These are phyloP conservation scores for Pseudorectes ferrugineus DNA, from an alignment of 2,113 vertebrate species.

Conservation along the genomic window DNA sequence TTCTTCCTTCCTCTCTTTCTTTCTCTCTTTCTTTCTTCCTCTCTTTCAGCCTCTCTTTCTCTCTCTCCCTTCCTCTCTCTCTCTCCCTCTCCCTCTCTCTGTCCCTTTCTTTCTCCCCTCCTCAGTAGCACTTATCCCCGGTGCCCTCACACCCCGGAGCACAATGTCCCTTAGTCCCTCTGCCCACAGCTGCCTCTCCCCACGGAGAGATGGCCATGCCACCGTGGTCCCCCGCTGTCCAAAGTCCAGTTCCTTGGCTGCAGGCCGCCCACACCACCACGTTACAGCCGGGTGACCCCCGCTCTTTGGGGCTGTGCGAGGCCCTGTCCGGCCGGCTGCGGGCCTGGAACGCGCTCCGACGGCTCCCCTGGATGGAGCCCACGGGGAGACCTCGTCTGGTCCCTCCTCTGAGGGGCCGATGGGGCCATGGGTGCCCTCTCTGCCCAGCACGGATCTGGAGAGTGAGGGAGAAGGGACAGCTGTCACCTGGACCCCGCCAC, in stretches of 20 bases:
- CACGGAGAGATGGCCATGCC: background rate
- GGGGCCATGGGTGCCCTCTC: background rate
- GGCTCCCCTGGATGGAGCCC: background rate
- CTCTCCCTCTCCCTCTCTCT: too few species aligned
- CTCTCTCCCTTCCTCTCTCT: too few species aligned
- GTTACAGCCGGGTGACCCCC: constrained; percentile 24
- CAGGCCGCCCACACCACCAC: background rate
- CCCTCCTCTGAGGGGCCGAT: background rate
- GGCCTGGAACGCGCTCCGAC: background rate
- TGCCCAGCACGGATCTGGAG: background rate
- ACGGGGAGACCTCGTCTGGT: accelerated
- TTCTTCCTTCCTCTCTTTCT: too few species aligned
- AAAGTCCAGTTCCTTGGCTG: background rate
- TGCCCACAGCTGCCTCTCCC: background rate
- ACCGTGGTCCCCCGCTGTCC: accelerated
- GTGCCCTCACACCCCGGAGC: background rate
- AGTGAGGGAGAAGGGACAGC: background rate
- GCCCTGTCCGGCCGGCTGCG: background rate
- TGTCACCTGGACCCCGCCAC: accelerated
- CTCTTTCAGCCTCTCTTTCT: too few species aligned
- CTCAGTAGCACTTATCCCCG: accelerated
- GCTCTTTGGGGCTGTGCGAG: background rate
- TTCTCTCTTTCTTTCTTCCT: too few species aligned
- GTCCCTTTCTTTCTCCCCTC: background rate
- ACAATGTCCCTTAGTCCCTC: background rate